These are phyloP conservation scores for Paraescarpia echinospica DNA, from an alignment of 1,140 invertebrate genomes.

Conservation along the genomic window DNA sequence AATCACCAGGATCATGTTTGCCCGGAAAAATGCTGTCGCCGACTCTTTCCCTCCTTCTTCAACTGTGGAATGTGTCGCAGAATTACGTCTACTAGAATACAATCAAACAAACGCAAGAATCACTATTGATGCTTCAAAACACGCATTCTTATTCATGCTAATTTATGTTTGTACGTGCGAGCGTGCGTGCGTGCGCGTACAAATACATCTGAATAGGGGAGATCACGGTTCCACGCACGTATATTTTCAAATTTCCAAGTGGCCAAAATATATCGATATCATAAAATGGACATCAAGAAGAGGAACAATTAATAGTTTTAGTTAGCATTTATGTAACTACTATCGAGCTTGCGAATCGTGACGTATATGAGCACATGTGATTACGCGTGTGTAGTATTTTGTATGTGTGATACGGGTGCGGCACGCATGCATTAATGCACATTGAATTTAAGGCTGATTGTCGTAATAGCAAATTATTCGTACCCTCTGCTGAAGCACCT, in stretches of 20 bases:
- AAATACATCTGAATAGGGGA: not conserved
- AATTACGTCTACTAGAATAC: not conserved
- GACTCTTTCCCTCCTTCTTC: not conserved
- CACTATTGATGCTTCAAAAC: not conserved
- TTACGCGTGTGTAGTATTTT: slow-evolving; percentile 42
- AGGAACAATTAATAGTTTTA: too few relatives aligned
- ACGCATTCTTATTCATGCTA: not conserved
- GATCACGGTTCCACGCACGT: too few relatives aligned
- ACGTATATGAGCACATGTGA: slow-evolving; percentile 40
- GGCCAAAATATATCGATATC: too few relatives aligned
- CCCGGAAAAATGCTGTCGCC: not conserved
- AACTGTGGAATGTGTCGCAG: not conserved
- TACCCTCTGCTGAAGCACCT: slow-evolving; percentile 49
- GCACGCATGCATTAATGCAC: not conserved
- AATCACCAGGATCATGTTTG: not conserved
- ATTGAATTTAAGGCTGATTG: not conserved
- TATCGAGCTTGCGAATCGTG: too few relatives aligned
- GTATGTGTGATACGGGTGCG: not conserved
- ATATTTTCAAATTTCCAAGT: too few relatives aligned
- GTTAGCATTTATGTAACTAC: too few relatives aligned
- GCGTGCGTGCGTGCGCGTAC: not conserved
- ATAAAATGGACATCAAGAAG: too few relatives aligned
- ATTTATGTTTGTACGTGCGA: too few relatives aligned
- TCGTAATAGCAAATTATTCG: not conserved
- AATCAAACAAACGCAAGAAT: not conserved